A percentile compares a stretch with the other conserved stretches of the same genome.
Conservation (phyloP, 1,140 invertebrate genomes). For the Drosophila kepulauana region DNA sequence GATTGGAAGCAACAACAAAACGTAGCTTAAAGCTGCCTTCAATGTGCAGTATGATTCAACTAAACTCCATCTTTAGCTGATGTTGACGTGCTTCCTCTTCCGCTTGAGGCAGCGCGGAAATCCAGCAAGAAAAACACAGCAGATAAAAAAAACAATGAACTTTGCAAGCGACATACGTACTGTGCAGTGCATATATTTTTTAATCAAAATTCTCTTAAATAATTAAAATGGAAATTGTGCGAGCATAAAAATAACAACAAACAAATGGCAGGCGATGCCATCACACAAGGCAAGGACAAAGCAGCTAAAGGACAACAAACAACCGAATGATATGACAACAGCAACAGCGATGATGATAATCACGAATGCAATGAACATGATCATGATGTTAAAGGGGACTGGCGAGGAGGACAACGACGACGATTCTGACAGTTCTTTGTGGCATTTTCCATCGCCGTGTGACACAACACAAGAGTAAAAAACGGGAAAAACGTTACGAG, state of each 20-base stretch:
- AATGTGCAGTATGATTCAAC: background rate
- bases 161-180: background rate
- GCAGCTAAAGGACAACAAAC: conserved; percentile 56
- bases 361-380: conserved; percentile 30
- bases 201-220: conserved; percentile 85
- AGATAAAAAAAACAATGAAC: conserved; percentile 24
- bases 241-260: conserved; percentile 78
- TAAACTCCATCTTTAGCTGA: conserved; percentile 15
- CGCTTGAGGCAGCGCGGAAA: background rate
- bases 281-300: conserved; percentile 43
- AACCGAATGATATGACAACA: conserved; percentile 60
- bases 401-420: conserved; percentile 19
- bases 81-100: background rate
- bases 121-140: background rate
- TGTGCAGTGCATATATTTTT: conserved; percentile 64
- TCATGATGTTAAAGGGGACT: conserved; percentile 29
- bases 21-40: background rate
- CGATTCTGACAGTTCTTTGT: conserved; percentile 81
- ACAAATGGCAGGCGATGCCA: conserved; percentile 49
- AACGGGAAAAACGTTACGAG: background rate
- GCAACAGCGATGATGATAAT: conserved; percentile 41
- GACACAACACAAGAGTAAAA: conserved; percentile 31
- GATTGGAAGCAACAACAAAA: background rate
- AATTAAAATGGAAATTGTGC: conserved; percentile 84
- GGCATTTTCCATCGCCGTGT: conserved; percentile 50